Percentiles rank a stretch among this genome's conserved stretches.
Conservation (phyloP, 1,140 invertebrate species). For the Caenorhabditis briggsae region DNA sequence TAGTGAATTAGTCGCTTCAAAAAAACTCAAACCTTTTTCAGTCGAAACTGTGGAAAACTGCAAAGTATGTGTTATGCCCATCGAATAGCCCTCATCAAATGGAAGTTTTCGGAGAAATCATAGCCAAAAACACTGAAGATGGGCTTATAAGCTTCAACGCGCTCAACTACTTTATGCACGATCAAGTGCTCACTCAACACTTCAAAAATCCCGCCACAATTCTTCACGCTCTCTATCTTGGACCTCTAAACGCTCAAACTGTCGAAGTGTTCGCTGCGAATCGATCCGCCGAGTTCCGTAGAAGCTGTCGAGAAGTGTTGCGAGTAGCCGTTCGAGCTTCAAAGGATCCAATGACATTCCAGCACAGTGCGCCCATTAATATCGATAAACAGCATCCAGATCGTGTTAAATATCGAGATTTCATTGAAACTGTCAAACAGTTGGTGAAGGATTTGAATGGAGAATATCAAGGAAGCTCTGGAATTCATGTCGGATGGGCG, state of each 20-base stretch:
- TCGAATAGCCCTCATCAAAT: neutral
- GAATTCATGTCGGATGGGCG: slow-evolving; percentile 50
- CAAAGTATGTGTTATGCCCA: slow-evolving; percentile 28
- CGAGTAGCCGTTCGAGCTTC: neutral
- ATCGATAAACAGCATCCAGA: slow-evolving; percentile 12
- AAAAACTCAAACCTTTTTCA: slow-evolving; percentile 15
- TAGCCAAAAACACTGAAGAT: neutral
- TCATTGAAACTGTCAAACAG: slow-evolving; percentile 2
- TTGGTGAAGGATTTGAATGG: slow-evolving; percentile 42
- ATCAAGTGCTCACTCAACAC: neutral
- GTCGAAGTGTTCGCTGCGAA: slow-evolving; percentile 54
- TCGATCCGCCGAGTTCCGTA: slow-evolving; percentile 31
- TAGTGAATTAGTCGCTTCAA: too few species aligned
- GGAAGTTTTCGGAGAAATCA: slow-evolving; percentile 15
- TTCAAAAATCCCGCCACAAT: slow-evolving; percentile 24
- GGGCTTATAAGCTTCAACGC: slow-evolving; percentile 26
- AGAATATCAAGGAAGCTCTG: neutral
- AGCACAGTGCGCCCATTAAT: neutral
- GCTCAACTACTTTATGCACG: slow-evolving; percentile 32
- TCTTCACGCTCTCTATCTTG: slow-evolving; percentile 49
- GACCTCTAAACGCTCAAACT: slow-evolving; percentile 36
- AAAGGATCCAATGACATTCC: slow-evolving; percentile 30
- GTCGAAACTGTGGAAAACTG: slow-evolving; percentile 51
- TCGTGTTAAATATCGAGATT: neutral
- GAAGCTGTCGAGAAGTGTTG: slow-evolving; percentile 36